phyloP scores from a whole-genome alignment of 2,888 invertebrate species.

The Tanypteryx hageni region DNA sequence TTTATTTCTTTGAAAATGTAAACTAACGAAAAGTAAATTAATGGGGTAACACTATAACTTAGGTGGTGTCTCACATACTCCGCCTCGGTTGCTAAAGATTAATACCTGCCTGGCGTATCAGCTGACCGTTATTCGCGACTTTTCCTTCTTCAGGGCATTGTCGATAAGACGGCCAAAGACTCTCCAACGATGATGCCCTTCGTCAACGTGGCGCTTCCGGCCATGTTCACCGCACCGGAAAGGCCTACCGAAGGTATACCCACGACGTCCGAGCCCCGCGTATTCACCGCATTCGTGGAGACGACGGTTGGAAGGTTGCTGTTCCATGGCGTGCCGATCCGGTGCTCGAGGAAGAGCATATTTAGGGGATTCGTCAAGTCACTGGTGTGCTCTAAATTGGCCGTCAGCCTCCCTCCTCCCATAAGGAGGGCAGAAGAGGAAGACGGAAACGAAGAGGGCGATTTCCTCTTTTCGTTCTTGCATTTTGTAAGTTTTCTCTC shows the following conservation, averaged over 20 bases:
- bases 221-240: not conserved
- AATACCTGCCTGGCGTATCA: too few relatives aligned
- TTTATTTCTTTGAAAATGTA: not conserved
- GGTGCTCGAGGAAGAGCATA: not conserved
- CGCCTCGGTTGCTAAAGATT: too few relatives aligned
- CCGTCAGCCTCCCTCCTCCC: not conserved
- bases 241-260: not conserved
- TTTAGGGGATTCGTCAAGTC: slow-evolving; percentile 18
- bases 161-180: not conserved
- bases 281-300: not conserved
- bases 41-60: too few relatives aligned
- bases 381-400: not conserved
- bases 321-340: slow-evolving; percentile 54
- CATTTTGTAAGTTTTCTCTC: not conserved
- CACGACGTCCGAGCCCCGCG: not conserved
- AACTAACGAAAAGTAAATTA: too few relatives aligned
- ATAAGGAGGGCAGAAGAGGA: not conserved
- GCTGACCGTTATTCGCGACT: not conserved
- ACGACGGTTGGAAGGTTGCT: not conserved
- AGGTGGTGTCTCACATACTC: too few relatives aligned
- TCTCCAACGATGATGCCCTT: not conserved
- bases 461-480: slow-evolving; percentile 38
- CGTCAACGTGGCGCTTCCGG: not conserved
- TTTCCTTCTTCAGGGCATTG: not conserved
- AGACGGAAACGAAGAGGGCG: not conserved